Conservation (phyloP, 2,113 vertebrate genomes). For the Anolis sagrei region DNA sequence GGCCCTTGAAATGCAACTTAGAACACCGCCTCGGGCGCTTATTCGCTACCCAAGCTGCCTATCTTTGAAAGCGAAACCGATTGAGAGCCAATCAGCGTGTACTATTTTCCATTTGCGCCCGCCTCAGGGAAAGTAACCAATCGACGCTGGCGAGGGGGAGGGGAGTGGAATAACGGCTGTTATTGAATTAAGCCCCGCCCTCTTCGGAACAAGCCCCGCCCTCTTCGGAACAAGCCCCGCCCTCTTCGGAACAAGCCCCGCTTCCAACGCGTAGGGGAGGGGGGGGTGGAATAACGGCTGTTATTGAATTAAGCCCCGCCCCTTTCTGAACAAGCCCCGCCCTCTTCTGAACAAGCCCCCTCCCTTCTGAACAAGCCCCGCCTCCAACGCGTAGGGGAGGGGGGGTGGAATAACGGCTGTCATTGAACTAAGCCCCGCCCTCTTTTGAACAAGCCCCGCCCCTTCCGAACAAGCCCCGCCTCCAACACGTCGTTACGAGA, state of each 20-base stretch:
- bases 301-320: not conserved
- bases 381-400: too few relatives aligned
- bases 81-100: slow-evolving; percentile 2
- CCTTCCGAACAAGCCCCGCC: not conserved
- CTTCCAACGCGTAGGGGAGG: too few relatives aligned
- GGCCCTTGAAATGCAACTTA: too few relatives aligned
- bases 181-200: not conserved
- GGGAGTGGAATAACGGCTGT: not conserved
- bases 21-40: not conserved
- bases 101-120: not conserved
- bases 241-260: not conserved
- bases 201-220: too few relatives aligned
- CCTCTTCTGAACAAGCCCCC: not conserved
- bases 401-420: not conserved
- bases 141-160: not conserved
- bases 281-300: not conserved
- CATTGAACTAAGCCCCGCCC: not conserved
- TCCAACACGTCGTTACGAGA: not conserved
- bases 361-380: not conserved
- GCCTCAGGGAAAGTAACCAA: not conserved
- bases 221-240: not conserved
- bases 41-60: not conserved
- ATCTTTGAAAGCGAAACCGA: not conserved
- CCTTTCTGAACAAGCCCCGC: too few relatives aligned
- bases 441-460: too few relatives aligned